Percentiles rank a stretch among this genome's conserved stretches.
phyloP scores from a whole-genome alignment of 2,888 invertebrate genomes.

The Aplocera efformata region DNA sequence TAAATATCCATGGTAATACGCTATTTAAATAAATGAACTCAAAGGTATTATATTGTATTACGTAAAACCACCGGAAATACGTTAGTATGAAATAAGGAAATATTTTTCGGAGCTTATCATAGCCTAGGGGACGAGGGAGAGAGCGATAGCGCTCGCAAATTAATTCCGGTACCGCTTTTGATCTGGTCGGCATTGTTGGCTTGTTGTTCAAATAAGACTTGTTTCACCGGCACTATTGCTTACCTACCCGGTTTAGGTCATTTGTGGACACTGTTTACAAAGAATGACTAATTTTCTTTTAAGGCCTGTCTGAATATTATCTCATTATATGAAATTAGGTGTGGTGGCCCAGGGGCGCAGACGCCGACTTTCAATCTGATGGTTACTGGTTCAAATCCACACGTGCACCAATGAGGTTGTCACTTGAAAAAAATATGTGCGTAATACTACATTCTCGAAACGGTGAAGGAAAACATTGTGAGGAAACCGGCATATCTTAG shows the following conservation, averaged over 20 bases:
- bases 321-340: no score
- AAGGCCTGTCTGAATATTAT: no score
- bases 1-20: neutral
- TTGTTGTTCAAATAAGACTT: constrained; percentile 62
- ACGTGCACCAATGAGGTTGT: no score
- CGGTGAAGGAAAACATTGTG: no score
- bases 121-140: constrained; percentile 37
- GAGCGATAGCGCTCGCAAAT: constrained; percentile 64
- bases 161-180: constrained; percentile 69
- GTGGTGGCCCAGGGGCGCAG: no score
- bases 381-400: no score
- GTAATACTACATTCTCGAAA: no score
- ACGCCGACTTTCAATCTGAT: no score
- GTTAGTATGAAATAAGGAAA: constrained; percentile 40
- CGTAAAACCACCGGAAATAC: constrained; percentile 31
- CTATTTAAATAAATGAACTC: constrained; percentile 16
- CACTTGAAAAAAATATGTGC: no score
- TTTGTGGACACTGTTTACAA: no score
- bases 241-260: constrained; percentile 7
- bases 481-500: no score
- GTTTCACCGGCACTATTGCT: constrained; percentile 25
- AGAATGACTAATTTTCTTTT: no score
- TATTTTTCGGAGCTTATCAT: constrained; percentile 50
- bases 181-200: constrained; percentile 65
- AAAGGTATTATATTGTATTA: constrained; percentile 29